phyloP scores from a whole-genome alignment of 2,888 invertebrate genomes.

The Agrochola litura region DNA sequence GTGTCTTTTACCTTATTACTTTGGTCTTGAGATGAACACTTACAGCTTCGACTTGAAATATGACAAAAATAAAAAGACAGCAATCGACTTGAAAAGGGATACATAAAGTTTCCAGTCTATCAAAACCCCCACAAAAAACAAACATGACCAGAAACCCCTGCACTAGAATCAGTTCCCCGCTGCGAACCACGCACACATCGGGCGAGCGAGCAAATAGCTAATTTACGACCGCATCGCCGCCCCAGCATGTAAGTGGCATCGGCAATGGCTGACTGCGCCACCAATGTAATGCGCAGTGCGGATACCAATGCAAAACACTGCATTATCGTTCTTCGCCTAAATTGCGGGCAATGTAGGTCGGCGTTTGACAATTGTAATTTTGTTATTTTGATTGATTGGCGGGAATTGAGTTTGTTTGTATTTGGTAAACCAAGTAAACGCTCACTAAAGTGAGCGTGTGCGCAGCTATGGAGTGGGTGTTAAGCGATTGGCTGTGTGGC shows the following conservation, averaged over 20 bases:
- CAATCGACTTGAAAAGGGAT: too few species aligned
- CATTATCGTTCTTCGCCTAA: slow-evolving; percentile 64
- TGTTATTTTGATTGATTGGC: slow-evolving; percentile 9
- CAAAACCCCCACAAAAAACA: background rate
- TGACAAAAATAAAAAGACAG: background rate
- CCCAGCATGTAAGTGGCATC: slow-evolving; percentile 58
- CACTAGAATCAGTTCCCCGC: slow-evolving; percentile 18
- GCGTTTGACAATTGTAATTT: slow-evolving; percentile 20
- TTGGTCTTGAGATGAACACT: too few species aligned
- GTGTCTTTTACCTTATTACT: too few species aligned
- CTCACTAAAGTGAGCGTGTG: slow-evolving; percentile 15
- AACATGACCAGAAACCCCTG: slow-evolving; percentile 1
- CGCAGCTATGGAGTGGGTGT: slow-evolving; percentile 22
- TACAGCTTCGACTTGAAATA: too few species aligned
- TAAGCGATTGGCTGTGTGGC: too few species aligned
- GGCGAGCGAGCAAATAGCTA: slow-evolving; percentile 44
- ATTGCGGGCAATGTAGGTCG: slow-evolving; percentile 49
- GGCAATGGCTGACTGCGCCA: slow-evolving; percentile 56
- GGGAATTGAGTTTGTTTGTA: background rate
- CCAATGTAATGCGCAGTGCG: slow-evolving; percentile 75
- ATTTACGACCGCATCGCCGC: slow-evolving; percentile 54
- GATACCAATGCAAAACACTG: slow-evolving; percentile 73
- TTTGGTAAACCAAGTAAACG: background rate
- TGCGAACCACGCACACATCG: slow-evolving; percentile 44
- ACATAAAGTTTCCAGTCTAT: background rate